Conservation (phyloP, 2,113 vertebrate genomes). For the Cairina moschata region DNA sequence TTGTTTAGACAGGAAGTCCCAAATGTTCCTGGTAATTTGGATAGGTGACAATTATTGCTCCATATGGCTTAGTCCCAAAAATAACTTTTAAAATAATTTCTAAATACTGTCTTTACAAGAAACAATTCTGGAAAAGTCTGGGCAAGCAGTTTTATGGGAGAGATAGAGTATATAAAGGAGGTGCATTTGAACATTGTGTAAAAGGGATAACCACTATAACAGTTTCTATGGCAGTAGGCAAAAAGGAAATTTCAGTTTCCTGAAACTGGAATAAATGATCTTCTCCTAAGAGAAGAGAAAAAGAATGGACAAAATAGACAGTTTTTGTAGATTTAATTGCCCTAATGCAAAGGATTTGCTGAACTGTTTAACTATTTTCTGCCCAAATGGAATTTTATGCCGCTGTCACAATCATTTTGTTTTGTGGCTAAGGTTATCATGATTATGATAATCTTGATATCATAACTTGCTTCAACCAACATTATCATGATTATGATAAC, state of each 20-base stretch:
- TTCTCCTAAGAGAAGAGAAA: background rate
- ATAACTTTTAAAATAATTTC: slow-evolving; percentile 40
- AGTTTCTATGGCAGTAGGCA: background rate
- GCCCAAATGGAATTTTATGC: background rate
- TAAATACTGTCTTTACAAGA: slow-evolving; percentile 7
- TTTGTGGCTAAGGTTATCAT: background rate
- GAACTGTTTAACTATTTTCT: background rate
- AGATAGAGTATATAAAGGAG: slow-evolving; percentile 13
- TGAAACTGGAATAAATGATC: background rate
- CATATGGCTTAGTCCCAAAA: background rate
- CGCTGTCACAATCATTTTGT: background rate
- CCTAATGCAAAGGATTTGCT: background rate
- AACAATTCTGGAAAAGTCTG: background rate
- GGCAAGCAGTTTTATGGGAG: background rate
- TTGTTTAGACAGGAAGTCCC: slow-evolving; percentile 3
- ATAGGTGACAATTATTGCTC: slow-evolving; percentile 2
- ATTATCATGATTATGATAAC: background rate
- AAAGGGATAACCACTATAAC: background rate
- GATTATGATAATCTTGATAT: background rate
- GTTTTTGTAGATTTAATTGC: background rate
- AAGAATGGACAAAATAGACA: background rate
- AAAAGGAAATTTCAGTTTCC: background rate
- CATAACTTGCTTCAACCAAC: too few species aligned
- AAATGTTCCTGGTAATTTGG: slow-evolving; percentile 39
- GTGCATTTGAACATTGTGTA: background rate